Evolutionary conservation across 2,113 vertebrate species (phyloP).

Genomic region (Peucedramus taeniatus): DNA sequence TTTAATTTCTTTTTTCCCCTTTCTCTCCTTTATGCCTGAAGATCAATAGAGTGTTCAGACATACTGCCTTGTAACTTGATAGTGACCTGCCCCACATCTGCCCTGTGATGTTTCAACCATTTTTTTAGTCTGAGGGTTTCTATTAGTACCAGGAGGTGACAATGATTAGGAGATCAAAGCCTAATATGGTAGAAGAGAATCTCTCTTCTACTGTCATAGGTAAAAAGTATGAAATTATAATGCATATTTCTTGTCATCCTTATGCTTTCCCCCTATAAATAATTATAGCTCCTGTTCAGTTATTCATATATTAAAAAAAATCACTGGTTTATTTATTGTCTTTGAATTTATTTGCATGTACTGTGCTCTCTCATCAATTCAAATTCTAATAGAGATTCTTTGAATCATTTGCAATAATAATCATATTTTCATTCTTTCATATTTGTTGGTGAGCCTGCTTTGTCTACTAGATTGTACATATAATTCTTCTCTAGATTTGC

Average conservation of each 20-base stretch:
- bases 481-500: not conserved
- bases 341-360: conserved; percentile 34
- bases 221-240: not conserved
- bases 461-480: not conserved
- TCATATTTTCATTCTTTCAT: not conserved
- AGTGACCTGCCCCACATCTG: not conserved
- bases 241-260: not conserved
- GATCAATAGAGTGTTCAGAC: not conserved
- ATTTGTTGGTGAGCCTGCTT: not conserved
- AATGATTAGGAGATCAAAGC: conserved; percentile 3
- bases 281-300: not conserved
- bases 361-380: not conserved
- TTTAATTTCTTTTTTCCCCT: fast-evolving
- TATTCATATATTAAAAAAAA: conserved; percentile 29
- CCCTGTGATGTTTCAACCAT: not conserved
- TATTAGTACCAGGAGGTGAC: not conserved
- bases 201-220: not conserved
- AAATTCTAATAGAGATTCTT: conserved; percentile 25
- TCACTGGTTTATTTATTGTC: conserved; percentile 47
- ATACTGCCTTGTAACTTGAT: not conserved
- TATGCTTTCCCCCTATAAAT: not conserved
- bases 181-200: not conserved
- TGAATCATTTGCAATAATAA: conserved; percentile 15
- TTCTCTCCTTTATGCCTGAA: not conserved
- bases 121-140: not conserved